phyloP scores from a whole-genome alignment of 2,797 vertebrate genomes.

The Glyptemys insculpta region DNA sequence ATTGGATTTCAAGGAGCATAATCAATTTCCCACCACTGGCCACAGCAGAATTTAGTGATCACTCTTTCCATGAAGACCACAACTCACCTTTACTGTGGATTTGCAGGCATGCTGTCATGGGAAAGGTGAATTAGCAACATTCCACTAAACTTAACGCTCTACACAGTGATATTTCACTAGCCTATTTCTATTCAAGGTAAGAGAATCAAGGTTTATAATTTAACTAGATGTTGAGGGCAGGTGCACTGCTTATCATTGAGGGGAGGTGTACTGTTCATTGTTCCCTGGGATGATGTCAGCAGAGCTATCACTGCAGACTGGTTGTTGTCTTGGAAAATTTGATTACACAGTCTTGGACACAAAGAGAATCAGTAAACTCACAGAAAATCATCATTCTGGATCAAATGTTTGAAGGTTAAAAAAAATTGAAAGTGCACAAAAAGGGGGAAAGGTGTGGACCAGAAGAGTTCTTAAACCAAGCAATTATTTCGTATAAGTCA shows the following conservation, averaged over 20 bases:
- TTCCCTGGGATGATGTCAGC: background rate
- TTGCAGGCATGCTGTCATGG: fast-evolving
- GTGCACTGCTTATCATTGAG: background rate
- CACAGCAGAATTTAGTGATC: background rate
- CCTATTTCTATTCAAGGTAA: background rate
- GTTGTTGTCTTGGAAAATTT: background rate
- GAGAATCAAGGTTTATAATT: background rate
- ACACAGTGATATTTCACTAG: background rate
- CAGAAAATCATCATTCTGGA: background rate
- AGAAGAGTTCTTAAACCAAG: background rate
- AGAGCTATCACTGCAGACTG: background rate
- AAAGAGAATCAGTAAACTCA: background rate
- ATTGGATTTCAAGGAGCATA: background rate
- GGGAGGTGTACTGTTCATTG: background rate
- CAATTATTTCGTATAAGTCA: background rate
- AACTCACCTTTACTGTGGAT: background rate
- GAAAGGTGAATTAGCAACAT: background rate
- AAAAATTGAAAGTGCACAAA: background rate
- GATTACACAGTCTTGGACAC: background rate
- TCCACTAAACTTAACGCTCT: background rate
- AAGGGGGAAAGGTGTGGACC: background rate
- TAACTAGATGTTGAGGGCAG: background rate
- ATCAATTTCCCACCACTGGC: background rate
- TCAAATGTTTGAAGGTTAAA: background rate
- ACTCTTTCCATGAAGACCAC: fast-evolving